Evolutionary conservation across 2,888 invertebrate species (phyloP).

Genomic region (Seira musarum): DNA sequence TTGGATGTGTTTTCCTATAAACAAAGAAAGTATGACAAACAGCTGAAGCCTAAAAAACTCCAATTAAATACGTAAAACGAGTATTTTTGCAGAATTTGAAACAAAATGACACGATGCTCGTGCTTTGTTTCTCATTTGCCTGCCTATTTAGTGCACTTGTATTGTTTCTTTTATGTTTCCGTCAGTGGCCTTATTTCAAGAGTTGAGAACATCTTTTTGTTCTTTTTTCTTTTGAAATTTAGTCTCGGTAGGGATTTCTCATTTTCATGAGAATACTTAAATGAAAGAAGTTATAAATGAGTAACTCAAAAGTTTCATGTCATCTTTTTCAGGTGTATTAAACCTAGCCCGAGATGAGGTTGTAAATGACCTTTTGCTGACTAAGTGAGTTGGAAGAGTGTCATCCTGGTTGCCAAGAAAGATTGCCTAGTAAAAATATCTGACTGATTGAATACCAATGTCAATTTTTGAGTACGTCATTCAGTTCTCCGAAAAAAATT

Average conservation of each 20-base stretch:
- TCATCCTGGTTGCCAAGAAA: conserved; percentile 13
- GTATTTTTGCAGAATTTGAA: neutral
- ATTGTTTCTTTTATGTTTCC: neutral
- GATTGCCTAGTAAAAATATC: neutral
- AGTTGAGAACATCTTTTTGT: neutral
- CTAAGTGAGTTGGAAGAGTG: no score
- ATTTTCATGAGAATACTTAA: neutral
- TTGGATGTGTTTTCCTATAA: no score
- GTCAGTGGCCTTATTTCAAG: neutral
- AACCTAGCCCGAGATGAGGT: neutral
- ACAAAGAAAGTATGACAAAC: neutral
- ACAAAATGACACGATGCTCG: no score
- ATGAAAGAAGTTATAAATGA: neutral
- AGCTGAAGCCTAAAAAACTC: neutral
- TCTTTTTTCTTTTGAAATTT: conserved; percentile 12
- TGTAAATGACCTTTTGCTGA: neutral
- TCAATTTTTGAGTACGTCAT: conserved; percentile 12
- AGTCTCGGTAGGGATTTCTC: neutral
- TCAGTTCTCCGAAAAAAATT: conserved; percentile 7
- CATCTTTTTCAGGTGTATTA: conserved; percentile 4
- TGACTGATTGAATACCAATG: conserved; percentile 10
- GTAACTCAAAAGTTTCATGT: neutral
- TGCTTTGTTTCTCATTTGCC: neutral
- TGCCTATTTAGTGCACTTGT: neutral
- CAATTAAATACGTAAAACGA: no score